phyloP scores from a whole-genome alignment of 2,113 vertebrate species.

The Poecile atricapillus region DNA sequence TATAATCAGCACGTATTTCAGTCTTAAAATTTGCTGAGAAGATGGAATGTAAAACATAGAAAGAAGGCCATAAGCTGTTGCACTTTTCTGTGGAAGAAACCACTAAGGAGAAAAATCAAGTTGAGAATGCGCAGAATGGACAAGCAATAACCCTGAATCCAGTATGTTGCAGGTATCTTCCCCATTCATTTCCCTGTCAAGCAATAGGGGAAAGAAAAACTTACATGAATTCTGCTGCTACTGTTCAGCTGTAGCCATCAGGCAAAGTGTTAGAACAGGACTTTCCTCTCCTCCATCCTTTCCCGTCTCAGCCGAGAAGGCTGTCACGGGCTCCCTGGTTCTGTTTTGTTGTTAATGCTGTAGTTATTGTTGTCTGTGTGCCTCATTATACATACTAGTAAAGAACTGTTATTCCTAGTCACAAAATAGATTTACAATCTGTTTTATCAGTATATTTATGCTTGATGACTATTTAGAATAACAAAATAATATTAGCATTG shows the following conservation, averaged over 20 bases:
- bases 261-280: background rate
- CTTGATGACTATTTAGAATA: too few relatives aligned
- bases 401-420: too few relatives aligned
- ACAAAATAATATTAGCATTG: too few relatives aligned
- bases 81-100: background rate
- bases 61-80: background rate
- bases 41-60: background rate
- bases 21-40: background rate
- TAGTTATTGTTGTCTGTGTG: too few relatives aligned
- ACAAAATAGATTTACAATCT: too few relatives aligned
- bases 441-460: too few relatives aligned
- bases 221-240: background rate
- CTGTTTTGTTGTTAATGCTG: too few relatives aligned
- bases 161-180: background rate
- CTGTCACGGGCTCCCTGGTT: too few relatives aligned
- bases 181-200: background rate
- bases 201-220: fast-evolving
- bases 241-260: background rate
- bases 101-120: background rate
- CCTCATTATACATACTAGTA: too few relatives aligned
- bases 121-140: background rate
- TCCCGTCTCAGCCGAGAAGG: too few relatives aligned
- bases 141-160: background rate
- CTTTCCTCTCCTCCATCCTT: too few relatives aligned
- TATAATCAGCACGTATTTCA: background rate